Conservation (phyloP, 35 echinoderm and acorn worm species). For the Hemicentrotus pulcherrimus region DNA sequence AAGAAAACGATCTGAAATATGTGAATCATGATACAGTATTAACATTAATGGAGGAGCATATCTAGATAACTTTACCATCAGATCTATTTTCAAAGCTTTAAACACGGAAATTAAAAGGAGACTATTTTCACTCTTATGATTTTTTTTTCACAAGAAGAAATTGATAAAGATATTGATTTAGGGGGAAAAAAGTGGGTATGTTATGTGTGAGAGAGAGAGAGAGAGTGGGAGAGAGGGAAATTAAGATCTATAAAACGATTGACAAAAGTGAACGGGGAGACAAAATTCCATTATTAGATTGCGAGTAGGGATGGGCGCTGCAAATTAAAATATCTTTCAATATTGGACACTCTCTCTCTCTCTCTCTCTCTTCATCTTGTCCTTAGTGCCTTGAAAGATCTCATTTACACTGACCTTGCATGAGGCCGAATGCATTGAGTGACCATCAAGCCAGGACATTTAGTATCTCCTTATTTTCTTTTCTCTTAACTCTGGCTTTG, state of each 20-base stretch:
- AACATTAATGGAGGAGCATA: no score
- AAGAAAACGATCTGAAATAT: no score
- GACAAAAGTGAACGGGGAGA: not conserved
- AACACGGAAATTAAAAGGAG: no score
- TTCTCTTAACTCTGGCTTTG: not conserved
- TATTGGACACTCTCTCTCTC: not conserved
- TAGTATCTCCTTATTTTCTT: not conserved
- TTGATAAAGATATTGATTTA: no score
- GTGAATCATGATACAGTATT: no score
- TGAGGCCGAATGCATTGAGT: conserved; percentile 21
- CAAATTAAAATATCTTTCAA: not conserved
- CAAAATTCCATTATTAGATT: not conserved
- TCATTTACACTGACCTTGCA: not conserved
- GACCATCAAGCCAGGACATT: not conserved
- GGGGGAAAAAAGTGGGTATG: no score
- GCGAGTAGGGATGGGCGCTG: not conserved
- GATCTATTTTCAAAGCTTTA: no score
- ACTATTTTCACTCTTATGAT: no score
- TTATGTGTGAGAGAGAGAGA: not conserved
- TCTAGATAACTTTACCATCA: no score
- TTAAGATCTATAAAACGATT: not conserved
- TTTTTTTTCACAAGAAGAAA: no score
- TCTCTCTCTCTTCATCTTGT: not conserved
- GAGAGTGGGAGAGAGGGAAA: not conserved
- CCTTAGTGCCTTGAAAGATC: not conserved